phyloP scores from a whole-genome alignment of 2,113 vertebrate species.

The Ctenomys sociabilis region DNA sequence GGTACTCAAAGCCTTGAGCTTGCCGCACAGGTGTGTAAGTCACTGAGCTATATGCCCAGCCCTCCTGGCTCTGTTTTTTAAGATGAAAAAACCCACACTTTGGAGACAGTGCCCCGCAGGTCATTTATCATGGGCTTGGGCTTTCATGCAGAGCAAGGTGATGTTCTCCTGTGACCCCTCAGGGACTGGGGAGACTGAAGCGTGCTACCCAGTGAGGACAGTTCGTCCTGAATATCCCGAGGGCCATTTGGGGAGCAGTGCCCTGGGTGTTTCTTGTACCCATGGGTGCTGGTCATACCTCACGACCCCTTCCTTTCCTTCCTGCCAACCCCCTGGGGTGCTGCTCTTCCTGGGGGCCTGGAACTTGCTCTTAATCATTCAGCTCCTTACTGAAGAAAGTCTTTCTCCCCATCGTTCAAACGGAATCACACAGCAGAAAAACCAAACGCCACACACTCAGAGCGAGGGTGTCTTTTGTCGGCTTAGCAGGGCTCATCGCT shows the following conservation, averaged over 20 bases:
- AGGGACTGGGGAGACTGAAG: neutral
- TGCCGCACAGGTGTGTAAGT: too few relatives aligned
- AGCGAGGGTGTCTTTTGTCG: neutral
- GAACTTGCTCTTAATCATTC: neutral
- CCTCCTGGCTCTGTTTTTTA: neutral
- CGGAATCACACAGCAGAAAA: neutral
- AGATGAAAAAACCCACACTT: neutral
- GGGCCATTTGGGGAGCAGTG: neutral
- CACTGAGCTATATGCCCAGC: too few relatives aligned
- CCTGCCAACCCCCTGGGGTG: neutral
- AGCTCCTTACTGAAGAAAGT: neutral
- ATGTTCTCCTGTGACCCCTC: neutral
- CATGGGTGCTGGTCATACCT: neutral
- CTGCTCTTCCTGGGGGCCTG: neutral
- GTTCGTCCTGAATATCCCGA: neutral
- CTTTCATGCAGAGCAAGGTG: neutral
- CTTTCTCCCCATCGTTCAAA: neutral
- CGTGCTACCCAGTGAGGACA: accelerated
- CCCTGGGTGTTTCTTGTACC: neutral
- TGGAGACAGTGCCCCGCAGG: neutral
- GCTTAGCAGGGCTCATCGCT: neutral
- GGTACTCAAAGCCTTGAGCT: too few relatives aligned
- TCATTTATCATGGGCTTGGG: neutral
- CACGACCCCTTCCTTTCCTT: neutral
- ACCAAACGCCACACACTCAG: neutral